Conservation (phyloP, 2,113 vertebrate species). For the Pachyramphus minor region DNA sequence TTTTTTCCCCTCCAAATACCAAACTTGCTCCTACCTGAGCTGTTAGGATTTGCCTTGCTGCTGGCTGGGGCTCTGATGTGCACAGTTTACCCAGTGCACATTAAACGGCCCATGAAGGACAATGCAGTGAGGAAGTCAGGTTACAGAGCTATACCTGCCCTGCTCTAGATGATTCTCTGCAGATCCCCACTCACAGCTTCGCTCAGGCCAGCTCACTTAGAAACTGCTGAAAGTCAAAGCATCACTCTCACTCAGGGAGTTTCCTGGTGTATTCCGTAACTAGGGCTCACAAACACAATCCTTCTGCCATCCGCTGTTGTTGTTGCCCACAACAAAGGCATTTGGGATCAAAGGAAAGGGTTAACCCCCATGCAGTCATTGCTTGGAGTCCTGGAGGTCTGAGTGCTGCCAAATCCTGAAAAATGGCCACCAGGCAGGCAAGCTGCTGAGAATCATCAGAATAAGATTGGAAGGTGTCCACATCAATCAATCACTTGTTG, state of each 20-base stretch:
- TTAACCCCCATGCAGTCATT: slow-evolving; percentile 46
- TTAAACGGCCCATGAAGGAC: not conserved
- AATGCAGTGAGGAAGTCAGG: accelerated
- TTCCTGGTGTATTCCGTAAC: not conserved
- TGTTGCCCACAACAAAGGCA: not conserved
- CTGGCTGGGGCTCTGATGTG: not conserved
- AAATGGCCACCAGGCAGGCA: slow-evolving; percentile 89
- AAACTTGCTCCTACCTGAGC: not conserved
- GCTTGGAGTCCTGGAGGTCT: slow-evolving; percentile 65
- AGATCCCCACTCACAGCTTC: not conserved
- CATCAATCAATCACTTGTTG: slow-evolving; percentile 91
- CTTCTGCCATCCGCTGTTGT: accelerated
- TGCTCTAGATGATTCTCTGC: not conserved
- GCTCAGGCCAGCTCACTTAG: slow-evolving; percentile 22
- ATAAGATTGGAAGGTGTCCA: slow-evolving; percentile 82
- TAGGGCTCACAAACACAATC: not conserved
- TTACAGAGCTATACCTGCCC: not conserved
- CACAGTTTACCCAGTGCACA: not conserved
- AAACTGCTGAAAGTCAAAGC: not conserved
- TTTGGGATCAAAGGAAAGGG: slow-evolving; percentile 59
- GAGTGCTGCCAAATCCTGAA: slow-evolving; percentile 72
- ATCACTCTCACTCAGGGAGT: accelerated
- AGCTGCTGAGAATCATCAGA: slow-evolving; percentile 73
- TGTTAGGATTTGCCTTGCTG: not conserved
- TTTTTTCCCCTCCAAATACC: not conserved